Percentiles rank a stretch among this genome's conserved stretches.
Conservation (phyloP, 2,888 invertebrate genomes). For the Chymomyza caudatula region DNA sequence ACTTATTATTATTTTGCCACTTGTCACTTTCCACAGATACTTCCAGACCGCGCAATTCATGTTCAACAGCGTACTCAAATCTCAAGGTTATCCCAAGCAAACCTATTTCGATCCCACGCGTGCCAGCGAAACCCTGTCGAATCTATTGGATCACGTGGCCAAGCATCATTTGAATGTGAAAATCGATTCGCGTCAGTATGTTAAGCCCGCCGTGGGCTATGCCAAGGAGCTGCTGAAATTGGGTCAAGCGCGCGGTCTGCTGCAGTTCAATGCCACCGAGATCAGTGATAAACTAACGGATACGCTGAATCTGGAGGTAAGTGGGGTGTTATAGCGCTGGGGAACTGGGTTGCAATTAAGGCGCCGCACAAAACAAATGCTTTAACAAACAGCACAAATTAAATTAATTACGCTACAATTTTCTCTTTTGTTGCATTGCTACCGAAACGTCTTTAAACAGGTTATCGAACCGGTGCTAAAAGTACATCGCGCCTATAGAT, state of each 20-base stretch:
- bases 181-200: constrained; percentile 85
- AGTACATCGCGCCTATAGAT: constrained; percentile 89
- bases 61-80: constrained; percentile 86
- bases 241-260: constrained; percentile 84
- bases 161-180: constrained; percentile 85
- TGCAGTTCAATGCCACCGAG: constrained; percentile 84
- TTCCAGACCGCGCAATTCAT: constrained; percentile 84
- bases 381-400: constrained; percentile 48
- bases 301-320: constrained; percentile 86
- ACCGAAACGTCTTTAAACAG: constrained; percentile 60
- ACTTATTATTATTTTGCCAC: constrained; percentile 38
- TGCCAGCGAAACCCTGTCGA: constrained; percentile 85
- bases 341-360: constrained; percentile 25
- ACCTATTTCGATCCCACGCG: constrained; percentile 84
- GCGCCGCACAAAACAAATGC: constrained; percentile 12
- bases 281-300: constrained; percentile 87
- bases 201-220: constrained; percentile 87
- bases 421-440: constrained; percentile 43
- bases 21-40: constrained; percentile 80
- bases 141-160: constrained; percentile 83
- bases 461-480: constrained; percentile 90
- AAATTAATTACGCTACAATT: constrained; percentile 60
- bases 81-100: constrained; percentile 86
- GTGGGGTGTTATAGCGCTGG: constrained; percentile 19
- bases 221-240: constrained; percentile 85